Percentiles rank a stretch among this genome's conserved stretches.
phyloP scores from a whole-genome alignment of 2,797 vertebrate genomes.

The Parauchenoglanis punctatus region DNA sequence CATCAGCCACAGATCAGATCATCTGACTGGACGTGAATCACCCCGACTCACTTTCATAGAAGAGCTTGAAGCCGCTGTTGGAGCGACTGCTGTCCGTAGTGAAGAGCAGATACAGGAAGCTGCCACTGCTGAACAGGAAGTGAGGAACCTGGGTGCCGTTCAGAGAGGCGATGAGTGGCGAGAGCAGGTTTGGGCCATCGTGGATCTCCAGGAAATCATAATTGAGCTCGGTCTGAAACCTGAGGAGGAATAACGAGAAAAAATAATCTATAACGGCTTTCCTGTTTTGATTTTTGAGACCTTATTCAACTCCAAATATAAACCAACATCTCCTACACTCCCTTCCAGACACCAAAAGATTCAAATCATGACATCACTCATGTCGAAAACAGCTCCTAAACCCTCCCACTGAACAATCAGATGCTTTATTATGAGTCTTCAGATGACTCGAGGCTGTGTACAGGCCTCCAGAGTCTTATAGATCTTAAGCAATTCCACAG shows the following conservation, averaged over 20 bases:
- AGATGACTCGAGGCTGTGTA: background rate
- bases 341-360: background rate
- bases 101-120: slow-evolving; percentile 95
- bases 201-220: slow-evolving; percentile 98
- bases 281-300: background rate
- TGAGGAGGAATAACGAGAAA: slow-evolving; percentile 52
- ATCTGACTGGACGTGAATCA: background rate
- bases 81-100: slow-evolving; percentile 97
- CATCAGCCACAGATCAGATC: slow-evolving; percentile 30
- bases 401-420: slow-evolving; percentile 2
- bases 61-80: slow-evolving; percentile 98
- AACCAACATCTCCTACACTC: background rate
- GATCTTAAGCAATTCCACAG: slow-evolving; percentile 35
- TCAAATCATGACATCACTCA: background rate
- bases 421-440: slow-evolving; percentile 1
- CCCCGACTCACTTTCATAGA: slow-evolving; percentile 89
- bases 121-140: slow-evolving; percentile 93
- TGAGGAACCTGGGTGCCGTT: slow-evolving; percentile 97
- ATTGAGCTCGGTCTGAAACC: slow-evolving; percentile 97
- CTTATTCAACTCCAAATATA: background rate
- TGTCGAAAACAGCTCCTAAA: background rate
- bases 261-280: background rate
- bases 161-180: slow-evolving; percentile 92
- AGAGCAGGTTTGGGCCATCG: slow-evolving; percentile 92
- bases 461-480: slow-evolving; percentile 28